Evolutionary conservation across 1,140 invertebrate species (phyloP).

Genomic region (Diuraphis noxia): DNA sequence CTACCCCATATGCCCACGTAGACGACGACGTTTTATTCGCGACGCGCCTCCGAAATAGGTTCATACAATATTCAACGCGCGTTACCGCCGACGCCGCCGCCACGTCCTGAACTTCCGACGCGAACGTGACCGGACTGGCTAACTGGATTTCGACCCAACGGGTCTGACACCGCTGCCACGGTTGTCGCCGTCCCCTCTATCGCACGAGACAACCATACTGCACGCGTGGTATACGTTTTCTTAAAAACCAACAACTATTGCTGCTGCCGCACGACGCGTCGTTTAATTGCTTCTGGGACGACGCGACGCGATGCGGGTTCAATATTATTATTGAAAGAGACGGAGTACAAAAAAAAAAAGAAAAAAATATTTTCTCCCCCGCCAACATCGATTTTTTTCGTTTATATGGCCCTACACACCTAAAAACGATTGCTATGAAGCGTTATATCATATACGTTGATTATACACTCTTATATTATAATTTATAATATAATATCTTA

Average conservation of each 20-base stretch:
- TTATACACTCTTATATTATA: background rate
- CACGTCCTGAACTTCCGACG: constrained; percentile 46
- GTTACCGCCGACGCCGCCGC: constrained; percentile 17
- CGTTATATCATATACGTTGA: background rate
- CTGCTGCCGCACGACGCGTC: background rate
- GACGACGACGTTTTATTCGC: constrained; percentile 38
- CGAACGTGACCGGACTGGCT: constrained; percentile 42
- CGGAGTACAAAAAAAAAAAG: background rate
- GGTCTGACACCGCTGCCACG: background rate
- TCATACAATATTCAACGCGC: constrained; percentile 51
- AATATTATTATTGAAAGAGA: background rate
- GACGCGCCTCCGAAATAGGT: constrained; percentile 34
- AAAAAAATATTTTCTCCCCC: background rate
- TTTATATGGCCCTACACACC: background rate
- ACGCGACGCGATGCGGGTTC: background rate
- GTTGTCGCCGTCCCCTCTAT: background rate
- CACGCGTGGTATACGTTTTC: background rate
- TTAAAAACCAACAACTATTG: background rate
- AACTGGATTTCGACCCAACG: background rate
- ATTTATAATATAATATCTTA: constrained; percentile 65
- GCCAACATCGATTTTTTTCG: background rate
- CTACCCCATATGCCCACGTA: background rate
- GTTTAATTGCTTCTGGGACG: constrained; percentile 26
- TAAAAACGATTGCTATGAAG: background rate
- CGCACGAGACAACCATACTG: background rate